These are phyloP conservation scores for Eunapius fragilis DNA, from an alignment of 37 sponge, comb jelly and placozoan genomes.

Conservation along the genomic window DNA sequence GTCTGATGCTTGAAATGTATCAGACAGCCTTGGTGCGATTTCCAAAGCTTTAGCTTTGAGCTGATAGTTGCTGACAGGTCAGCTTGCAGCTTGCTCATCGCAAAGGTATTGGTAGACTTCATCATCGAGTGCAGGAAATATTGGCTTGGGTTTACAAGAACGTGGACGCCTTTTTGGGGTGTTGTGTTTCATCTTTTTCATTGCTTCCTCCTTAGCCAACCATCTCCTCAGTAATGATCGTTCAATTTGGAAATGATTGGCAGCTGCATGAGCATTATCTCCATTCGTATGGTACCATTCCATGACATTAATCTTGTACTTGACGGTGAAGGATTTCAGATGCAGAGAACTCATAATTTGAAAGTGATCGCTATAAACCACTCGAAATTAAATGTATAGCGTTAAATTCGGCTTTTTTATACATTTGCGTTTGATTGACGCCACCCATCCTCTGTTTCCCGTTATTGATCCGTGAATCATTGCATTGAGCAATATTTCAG, in stretches of 20 bases:
- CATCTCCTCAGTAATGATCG: constrained; percentile 15
- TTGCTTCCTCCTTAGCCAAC: constrained; percentile 4
- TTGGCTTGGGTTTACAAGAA: neutral
- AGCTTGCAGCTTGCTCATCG: neutral
- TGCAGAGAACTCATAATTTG: neutral
- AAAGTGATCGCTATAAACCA: neutral
- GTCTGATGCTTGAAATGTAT: constrained; percentile 7
- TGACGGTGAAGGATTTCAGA: constrained; percentile 24
- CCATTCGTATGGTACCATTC: constrained; percentile 7
- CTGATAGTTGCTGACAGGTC: constrained; percentile 11
- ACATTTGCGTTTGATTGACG: too few species aligned
- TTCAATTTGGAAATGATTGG: constrained; percentile 7
- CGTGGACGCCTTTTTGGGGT: neutral
- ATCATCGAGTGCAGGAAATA: neutral
- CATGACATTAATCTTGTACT: constrained; percentile 20
- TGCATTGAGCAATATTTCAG: too few species aligned
- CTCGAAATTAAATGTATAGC: neutral
- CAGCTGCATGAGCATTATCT: constrained; percentile 9
- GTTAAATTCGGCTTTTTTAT: too few species aligned
- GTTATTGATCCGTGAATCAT: too few species aligned
- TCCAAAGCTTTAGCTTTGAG: neutral
- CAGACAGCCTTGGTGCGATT: constrained; percentile 15
- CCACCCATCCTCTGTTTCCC: too few species aligned
- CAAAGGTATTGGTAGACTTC: neutral
- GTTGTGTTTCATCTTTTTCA: neutral